phyloP scores from a whole-genome alignment of 2,797 vertebrate species.

The Eutrigla gurnardus region DNA sequence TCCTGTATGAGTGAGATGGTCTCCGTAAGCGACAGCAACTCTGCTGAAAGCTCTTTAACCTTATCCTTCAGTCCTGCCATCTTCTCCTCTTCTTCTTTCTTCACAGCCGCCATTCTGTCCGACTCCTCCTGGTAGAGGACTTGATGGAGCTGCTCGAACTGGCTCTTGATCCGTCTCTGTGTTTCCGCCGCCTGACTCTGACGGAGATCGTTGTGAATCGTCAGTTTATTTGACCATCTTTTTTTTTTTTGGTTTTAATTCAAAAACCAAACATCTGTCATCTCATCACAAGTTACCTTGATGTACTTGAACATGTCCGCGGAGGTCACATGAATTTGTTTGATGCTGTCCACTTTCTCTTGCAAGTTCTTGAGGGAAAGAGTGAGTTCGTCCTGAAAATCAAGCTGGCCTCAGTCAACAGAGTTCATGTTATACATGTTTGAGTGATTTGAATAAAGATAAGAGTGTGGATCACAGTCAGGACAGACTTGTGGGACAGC shows the following conservation, averaged over 20 bases:
- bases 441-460: not conserved
- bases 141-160: constrained; percentile 80
- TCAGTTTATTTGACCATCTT: not conserved
- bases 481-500: constrained; percentile 69
- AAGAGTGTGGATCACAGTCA: constrained; percentile 16
- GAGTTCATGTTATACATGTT: not conserved
- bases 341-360: constrained; percentile 68
- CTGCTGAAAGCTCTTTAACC: constrained; percentile 61
- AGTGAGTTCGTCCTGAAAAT: constrained; percentile 76
- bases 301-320: constrained; percentile 64
- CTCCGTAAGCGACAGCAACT: constrained; percentile 63
- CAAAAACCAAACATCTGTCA: not conserved
- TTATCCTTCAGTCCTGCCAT: constrained; percentile 62
- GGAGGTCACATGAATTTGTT: constrained; percentile 59
- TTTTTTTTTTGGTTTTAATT: not conserved
- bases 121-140: constrained; percentile 76
- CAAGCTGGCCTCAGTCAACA: constrained; percentile 13
- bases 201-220: not conserved
- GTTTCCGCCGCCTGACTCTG: constrained; percentile 72
- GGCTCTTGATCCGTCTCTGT: constrained; percentile 70
- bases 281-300: constrained; percentile 66
- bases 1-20: constrained; percentile 65
- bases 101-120: constrained; percentile 69
- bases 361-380: constrained; percentile 67
- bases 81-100: constrained; percentile 77